phyloP scores from a whole-genome alignment of 2,113 vertebrate species.

The Melanerpes formicivorus region DNA sequence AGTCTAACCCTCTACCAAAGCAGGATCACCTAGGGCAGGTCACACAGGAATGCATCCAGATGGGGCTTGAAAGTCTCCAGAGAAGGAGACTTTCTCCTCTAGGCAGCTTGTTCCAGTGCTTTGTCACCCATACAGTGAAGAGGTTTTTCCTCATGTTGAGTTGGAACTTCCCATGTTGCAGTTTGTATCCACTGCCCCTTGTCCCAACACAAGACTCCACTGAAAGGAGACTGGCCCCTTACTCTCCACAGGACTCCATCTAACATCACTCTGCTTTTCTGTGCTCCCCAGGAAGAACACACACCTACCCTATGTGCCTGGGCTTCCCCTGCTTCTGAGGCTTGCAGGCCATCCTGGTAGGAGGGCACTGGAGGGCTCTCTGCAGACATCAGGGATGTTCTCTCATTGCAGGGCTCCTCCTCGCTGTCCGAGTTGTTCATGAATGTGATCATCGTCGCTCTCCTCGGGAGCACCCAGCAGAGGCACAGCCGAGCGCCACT shows the following conservation, averaged over 20 bases:
- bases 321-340: constrained; percentile 25
- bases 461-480: not conserved
- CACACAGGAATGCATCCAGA: too few relatives aligned
- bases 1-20: too few relatives aligned
- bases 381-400: constrained; percentile 88
- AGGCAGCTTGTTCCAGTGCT: too few relatives aligned
- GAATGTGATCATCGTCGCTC: constrained; percentile 72
- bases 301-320: constrained; percentile 76
- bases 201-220: too few relatives aligned
- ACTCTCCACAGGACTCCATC: not conserved
- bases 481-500: not conserved
- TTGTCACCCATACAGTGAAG: too few relatives aligned
- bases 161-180: too few relatives aligned
- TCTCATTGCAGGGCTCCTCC: constrained; percentile 90
- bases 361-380: constrained; percentile 82
- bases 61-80: too few relatives aligned
- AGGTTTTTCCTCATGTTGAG: too few relatives aligned
- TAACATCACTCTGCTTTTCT: not conserved
- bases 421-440: constrained; percentile 93
- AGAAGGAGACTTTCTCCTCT: too few relatives aligned
- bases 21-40: too few relatives aligned
- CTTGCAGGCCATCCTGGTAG: constrained; percentile 78
- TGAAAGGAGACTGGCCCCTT: too few relatives aligned
- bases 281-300: fast-evolving
- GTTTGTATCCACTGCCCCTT: too few relatives aligned